Conservation (phyloP, 2,888 invertebrate genomes). For the Pantelozetes paolii region DNA sequence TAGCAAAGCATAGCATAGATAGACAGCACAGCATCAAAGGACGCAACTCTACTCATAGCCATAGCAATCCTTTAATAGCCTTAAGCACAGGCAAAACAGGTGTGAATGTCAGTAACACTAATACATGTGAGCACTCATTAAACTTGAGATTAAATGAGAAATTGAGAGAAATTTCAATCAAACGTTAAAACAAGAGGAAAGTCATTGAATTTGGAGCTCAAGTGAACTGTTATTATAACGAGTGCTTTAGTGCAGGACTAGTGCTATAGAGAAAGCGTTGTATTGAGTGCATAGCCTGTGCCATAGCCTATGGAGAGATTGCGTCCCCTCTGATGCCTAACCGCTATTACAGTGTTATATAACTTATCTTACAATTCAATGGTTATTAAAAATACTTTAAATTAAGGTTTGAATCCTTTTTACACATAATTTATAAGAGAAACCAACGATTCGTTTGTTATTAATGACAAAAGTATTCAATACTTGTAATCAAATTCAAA, state of each 20-base stretch:
- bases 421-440: background rate
- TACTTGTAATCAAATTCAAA: no score
- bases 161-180: background rate
- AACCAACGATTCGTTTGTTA: background rate
- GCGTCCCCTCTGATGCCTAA: constrained; percentile 23
- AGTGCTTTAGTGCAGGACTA: constrained; percentile 16
- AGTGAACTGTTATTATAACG: background rate
- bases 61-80: constrained; percentile 33
- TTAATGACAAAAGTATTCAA: background rate
- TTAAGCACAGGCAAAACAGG: constrained; percentile 27
- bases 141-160: background rate
- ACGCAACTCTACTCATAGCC: constrained; percentile 12
- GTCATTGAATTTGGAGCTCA: background rate
- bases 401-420: background rate
- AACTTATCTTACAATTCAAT: constrained; percentile 11
- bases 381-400: background rate
- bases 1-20: no score
- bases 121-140: constrained; percentile 32
- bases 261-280: constrained; percentile 14
- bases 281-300: background rate
- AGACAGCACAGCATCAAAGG: constrained; percentile 24
- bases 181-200: background rate
- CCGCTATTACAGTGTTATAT: constrained; percentile 11
- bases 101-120: constrained; percentile 18
- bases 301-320: constrained; percentile 3